Evolutionary conservation across 1,140 invertebrate genomes (phyloP), one percentile per base, ranked within the genome.

Genomic region (Drosophila lowei): DNA sequence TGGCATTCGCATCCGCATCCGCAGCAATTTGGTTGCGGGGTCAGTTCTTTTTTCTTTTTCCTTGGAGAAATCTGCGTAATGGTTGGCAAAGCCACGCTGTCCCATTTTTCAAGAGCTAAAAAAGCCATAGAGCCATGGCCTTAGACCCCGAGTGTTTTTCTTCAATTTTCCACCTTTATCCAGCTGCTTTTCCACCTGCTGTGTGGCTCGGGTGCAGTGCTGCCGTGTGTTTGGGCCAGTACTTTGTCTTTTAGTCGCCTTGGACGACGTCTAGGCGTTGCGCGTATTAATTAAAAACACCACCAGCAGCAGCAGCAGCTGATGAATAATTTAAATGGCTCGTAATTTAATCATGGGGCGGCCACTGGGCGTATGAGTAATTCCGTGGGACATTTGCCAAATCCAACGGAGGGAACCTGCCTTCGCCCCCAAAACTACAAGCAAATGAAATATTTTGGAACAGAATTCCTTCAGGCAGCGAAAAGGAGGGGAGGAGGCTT

Each of bases 1-100:
- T 49, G 18, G 4, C 41, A 7, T 38, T 38, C 34, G 0, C 30
- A 38, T 16, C 21, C 16, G 9, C 15, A 43, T 16, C 55, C 55
- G 13, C 11, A 38, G 50, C 50, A 53, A 53, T 53, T 53, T 70
- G 25, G 46, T 63, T 23, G 15, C 28, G 9, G 38, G 21, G 48
- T 15, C 48, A 38, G n/a, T 21, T 43, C n/a, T 58, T 21, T 55
- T 21, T 38, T 57, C 81, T 21, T 55, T 21, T 38, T 57, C 81
- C 77, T 84, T 84, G 44, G 64, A 86, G 77, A 77, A 84, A 84
- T 86, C 72, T 84, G 62, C 66, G 72, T 79, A 76, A 84, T 79
- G 75, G 28, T 21, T 38, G 46, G 21, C 6, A 44, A 63, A 56
- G 58, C 58, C 44, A 49, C 11, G 46, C 11, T 49, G 38, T 30